Evolutionary conservation across 2,797 vertebrate species (phyloP).

Genomic region (Mormyrops boulengeri): DNA sequence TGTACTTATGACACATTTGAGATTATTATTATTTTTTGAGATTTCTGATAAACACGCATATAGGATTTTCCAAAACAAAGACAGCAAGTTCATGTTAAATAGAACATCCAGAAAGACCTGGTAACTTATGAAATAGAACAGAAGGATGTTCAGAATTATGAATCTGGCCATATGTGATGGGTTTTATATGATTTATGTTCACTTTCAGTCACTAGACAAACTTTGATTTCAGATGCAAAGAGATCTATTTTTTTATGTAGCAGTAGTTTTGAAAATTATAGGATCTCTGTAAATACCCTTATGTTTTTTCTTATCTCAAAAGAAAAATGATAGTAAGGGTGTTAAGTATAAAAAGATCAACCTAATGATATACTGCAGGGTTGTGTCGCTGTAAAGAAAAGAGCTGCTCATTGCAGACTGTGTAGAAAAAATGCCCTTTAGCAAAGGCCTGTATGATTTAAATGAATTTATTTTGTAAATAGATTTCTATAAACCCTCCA

Average conservation of each 20-base stretch:
- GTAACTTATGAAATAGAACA: not conserved
- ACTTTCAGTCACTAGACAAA: slow-evolving; percentile 58
- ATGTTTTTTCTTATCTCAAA: not conserved
- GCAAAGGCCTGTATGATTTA: not conserved
- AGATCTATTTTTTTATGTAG: not conserved
- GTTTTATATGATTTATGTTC: not conserved
- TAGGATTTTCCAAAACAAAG: slow-evolving; percentile 37
- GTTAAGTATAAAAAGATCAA: not conserved
- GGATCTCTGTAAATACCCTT: not conserved
- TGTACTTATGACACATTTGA: slow-evolving; percentile 79
- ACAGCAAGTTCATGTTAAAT: not conserved
- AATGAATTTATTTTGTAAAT: not conserved
- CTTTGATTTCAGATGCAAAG: slow-evolving; percentile 63
- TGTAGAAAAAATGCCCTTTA: not conserved
- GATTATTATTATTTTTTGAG: slow-evolving; percentile 53
- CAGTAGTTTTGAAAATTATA: not conserved
- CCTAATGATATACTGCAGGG: not conserved
- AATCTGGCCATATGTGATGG: not conserved
- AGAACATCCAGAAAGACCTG: not conserved
- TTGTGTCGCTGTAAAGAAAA: not conserved
- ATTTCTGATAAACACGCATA: slow-evolving; percentile 72
- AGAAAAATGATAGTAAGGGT: not conserved
- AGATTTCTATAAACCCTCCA: not conserved
- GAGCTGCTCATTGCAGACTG: not conserved
- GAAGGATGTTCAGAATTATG: not conserved